Conservation (phyloP, 1,140 invertebrate species). For the Artemia franciscana region DNA sequence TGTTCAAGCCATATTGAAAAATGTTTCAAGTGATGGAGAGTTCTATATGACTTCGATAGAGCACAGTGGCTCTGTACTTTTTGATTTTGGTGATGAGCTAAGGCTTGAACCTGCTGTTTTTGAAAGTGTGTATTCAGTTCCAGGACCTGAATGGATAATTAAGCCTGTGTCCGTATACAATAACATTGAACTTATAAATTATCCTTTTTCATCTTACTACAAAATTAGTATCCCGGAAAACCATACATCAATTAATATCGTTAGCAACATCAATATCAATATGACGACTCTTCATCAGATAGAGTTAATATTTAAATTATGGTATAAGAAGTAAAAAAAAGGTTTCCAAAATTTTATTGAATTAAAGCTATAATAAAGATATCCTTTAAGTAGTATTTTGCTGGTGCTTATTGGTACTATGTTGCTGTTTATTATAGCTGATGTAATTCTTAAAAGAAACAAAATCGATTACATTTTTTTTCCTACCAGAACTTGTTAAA, state of each 20-base stretch:
- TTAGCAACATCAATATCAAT: not conserved
- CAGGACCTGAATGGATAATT: not conserved
- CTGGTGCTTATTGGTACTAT: no score
- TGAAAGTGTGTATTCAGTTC: not conserved
- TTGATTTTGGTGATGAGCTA: not conserved
- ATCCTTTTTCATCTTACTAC: not conserved
- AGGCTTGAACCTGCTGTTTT: not conserved
- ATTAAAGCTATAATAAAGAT: no score
- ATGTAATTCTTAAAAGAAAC: no score
- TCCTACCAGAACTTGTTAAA: no score
- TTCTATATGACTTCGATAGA: no score
- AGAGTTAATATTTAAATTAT: not conserved
- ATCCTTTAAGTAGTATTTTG: no score
- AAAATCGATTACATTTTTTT: no score
- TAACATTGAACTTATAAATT: not conserved
- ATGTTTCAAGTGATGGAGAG: not conserved
- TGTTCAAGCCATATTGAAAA: not conserved
- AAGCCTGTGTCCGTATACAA: not conserved
- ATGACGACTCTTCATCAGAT: not conserved
- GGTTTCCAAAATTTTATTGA: no score
- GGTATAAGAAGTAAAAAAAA: no score
- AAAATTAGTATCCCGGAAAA: not conserved
- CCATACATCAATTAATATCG: not conserved
- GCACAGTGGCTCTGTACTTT: not conserved
- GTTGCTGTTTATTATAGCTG: no score